phyloP scores from a whole-genome alignment of 2,113 vertebrate species.

The Ochotona princeps region DNA sequence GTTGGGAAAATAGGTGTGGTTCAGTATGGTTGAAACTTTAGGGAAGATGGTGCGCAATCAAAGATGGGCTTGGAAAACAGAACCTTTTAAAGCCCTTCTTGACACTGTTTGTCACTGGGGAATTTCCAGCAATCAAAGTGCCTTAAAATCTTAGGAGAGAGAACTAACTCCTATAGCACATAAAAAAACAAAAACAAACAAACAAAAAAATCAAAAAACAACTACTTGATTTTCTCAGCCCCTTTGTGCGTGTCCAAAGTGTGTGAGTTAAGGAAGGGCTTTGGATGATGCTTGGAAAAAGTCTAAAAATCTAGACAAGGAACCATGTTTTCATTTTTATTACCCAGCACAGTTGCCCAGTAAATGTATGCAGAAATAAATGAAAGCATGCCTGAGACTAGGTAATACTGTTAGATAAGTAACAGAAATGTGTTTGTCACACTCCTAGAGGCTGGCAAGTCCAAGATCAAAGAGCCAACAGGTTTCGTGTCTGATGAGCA shows the following conservation, averaged over 20 bases:
- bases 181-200: too few relatives aligned
- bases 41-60: too few relatives aligned
- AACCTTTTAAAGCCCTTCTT: neutral
- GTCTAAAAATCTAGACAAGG: neutral
- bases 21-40: neutral
- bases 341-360: neutral
- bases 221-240: neutral
- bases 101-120: neutral
- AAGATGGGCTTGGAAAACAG: neutral
- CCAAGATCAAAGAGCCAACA: neutral
- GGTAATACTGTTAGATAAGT: too few relatives aligned
- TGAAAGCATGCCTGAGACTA: neutral
- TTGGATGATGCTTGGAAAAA: neutral
- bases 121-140: neutral
- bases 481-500: neutral
- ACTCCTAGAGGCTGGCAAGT: too few relatives aligned
- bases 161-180: neutral
- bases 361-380: neutral
- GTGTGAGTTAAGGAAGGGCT: neutral
- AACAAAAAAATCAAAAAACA: too few relatives aligned
- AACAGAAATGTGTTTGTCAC: too few relatives aligned
- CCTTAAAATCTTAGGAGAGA: neutral
- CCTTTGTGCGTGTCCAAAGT: neutral
- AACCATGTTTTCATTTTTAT: neutral
- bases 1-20: neutral